Percentiles rank a stretch among this genome's conserved stretches.
These are phyloP conservation scores for Colossoma macropomum DNA, from an alignment of 2,113 vertebrate genomes.

Conservation along the genomic window DNA sequence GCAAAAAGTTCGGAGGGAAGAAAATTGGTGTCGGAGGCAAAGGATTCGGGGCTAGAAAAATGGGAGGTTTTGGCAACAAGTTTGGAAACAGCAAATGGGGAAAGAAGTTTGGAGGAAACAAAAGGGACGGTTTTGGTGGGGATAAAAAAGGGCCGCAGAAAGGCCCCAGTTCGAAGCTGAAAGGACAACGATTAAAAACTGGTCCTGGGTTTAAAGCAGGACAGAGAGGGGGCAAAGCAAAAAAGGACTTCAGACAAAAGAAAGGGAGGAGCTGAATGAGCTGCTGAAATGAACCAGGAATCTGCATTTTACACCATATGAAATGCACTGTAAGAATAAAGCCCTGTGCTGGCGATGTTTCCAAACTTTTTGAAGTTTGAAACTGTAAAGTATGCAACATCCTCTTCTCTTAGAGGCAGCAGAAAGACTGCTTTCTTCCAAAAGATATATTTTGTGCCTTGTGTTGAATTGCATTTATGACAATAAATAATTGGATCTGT, in stretches of 20 bases:
- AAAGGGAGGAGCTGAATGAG: constrained; percentile 70
- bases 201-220: constrained; percentile 61
- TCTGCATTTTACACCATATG: neutral
- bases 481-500: constrained; percentile 17
- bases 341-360: constrained; percentile 49
- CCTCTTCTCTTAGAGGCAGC: neutral
- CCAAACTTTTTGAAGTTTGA: neutral
- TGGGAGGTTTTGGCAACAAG: constrained; percentile 40
- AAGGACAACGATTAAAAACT: constrained; percentile 63
- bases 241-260: constrained; percentile 70
- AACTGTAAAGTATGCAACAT: neutral
- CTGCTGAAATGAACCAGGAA: neutral
- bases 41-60: constrained; percentile 64
- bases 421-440: neutral
- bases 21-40: constrained; percentile 51
- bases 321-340: neutral
- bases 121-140: constrained; percentile 25
- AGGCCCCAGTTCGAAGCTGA: constrained; percentile 55
- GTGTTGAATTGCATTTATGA: neutral
- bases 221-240: constrained; percentile 47
- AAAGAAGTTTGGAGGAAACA: constrained; percentile 55
- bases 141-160: constrained; percentile 33
- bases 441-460: constrained; percentile 10
- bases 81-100: constrained; percentile 46
- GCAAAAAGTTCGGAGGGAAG: constrained; percentile 62